Evolutionary conservation across 2,888 invertebrate species (phyloP).

Genomic region (Spodoptera exigua): DNA sequence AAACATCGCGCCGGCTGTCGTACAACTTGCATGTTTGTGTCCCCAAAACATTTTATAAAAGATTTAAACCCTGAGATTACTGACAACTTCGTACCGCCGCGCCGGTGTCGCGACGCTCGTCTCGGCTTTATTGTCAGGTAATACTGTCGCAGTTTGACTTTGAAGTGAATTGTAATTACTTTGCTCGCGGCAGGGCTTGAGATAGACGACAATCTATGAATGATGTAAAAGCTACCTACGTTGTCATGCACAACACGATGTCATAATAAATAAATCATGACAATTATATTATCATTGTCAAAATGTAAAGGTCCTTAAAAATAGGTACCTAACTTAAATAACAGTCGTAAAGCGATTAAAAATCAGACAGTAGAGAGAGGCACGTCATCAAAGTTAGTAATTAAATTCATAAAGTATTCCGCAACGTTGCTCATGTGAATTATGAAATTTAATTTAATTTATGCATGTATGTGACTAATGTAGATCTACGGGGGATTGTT

Average conservation of each 20-base stretch:
- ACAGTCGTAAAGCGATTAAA: constrained; percentile 49
- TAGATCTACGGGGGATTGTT: constrained; percentile 42
- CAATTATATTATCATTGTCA: constrained; percentile 7
- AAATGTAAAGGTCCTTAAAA: constrained; percentile 7
- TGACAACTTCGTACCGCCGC: constrained; percentile 26
- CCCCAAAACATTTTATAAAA: constrained; percentile 55
- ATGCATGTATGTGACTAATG: constrained; percentile 50
- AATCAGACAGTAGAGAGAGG: constrained; percentile 45
- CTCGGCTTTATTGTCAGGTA: constrained; percentile 31
- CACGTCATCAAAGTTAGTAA: constrained; percentile 55
- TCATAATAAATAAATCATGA: constrained; percentile 6
- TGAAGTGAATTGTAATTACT: constrained; percentile 28
- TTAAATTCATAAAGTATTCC: constrained; percentile 58
- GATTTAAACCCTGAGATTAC: constrained; percentile 50
- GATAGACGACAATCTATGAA: neutral
- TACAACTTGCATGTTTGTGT: constrained; percentile 54
- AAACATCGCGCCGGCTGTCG: constrained; percentile 56
- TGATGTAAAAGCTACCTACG: neutral
- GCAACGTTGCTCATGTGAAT: constrained; percentile 50
- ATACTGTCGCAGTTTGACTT: constrained; percentile 27
- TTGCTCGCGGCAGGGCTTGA: constrained; percentile 3
- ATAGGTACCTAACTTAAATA: constrained; percentile 23
- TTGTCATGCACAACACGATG: neutral
- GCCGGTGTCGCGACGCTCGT: constrained; percentile 16
- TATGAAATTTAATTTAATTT: constrained; percentile 55